Conservation (phyloP, 2,888 invertebrate species). For the Theretra japonica region DNA sequence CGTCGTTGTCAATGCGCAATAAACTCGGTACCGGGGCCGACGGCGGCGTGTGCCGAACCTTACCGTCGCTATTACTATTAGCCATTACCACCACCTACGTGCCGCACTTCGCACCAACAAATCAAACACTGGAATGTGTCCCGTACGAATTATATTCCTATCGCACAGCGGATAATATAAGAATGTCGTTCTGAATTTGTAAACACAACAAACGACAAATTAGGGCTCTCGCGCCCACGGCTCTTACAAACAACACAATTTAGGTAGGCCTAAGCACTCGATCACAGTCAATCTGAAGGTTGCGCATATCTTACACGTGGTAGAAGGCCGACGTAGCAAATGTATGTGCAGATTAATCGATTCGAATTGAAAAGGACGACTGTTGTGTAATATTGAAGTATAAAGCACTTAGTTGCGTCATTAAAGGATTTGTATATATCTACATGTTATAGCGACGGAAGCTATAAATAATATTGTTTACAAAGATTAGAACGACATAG, state of each 20-base stretch:
- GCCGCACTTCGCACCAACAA: not conserved
- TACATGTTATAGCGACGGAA: too few relatives aligned
- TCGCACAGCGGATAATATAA: not conserved
- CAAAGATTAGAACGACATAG: too few relatives aligned
- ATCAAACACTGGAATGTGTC: constrained; percentile 5
- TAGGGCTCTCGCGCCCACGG: not conserved
- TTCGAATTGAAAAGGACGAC: not conserved
- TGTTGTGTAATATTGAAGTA: constrained; percentile 10
- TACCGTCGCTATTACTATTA: constrained; percentile 29
- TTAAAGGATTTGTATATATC: not conserved
- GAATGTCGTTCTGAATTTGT: not conserved
- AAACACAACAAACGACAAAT: not conserved
- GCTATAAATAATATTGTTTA: too few relatives aligned
- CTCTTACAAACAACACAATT: constrained; percentile 1
- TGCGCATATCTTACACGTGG: constrained; percentile 14
- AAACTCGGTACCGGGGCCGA: constrained; percentile 44
- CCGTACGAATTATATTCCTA: not conserved
- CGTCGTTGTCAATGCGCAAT: constrained; percentile 70
- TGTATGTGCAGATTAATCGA: not conserved
- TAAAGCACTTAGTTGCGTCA: not conserved
- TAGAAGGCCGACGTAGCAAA: constrained; percentile 15
- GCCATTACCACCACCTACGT: constrained; percentile 28
- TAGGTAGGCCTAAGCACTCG: not conserved
- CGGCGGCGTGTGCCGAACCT: constrained; percentile 42
- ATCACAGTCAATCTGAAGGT: constrained; percentile 23